These are phyloP conservation scores for Morus bassanus DNA, from an alignment of 2,797 vertebrate genomes.

Conservation along the genomic window DNA sequence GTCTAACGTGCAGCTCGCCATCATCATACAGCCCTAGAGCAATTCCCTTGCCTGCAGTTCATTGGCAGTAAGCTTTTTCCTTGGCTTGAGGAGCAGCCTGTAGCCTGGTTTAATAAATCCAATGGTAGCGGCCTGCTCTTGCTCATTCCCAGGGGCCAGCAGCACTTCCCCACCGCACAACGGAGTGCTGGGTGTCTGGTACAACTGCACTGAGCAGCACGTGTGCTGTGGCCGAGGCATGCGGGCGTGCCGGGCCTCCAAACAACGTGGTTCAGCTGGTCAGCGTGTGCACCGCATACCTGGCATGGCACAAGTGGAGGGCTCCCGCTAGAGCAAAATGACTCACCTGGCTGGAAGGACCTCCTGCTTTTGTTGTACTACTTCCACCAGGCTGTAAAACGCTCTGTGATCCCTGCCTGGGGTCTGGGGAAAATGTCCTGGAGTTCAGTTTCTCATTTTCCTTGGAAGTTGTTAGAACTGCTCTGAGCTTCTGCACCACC, in stretches of 20 bases:
- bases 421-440: not conserved
- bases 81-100: not conserved
- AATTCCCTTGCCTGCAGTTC: not conserved
- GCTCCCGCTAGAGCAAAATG: not conserved
- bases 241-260: rapidly evolving
- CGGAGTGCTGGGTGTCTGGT: rapidly evolving
- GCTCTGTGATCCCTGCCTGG: not conserved
- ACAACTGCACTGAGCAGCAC: rapidly evolving
- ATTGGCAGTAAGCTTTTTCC: not conserved
- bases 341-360: not conserved
- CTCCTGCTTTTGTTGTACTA: not conserved
- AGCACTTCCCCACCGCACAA: rapidly evolving
- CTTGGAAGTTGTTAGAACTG: not conserved
- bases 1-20: rapidly evolving
- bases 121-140: not conserved
- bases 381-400: not conserved
- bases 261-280: rapidly evolving
- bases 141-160: not conserved
- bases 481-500: not conserved
- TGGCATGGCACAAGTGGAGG: rapidly evolving
- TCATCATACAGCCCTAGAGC: not conserved
- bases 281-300: rapidly evolving
- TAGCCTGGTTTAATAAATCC: not conserved
- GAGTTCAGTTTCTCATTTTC: not conserved
- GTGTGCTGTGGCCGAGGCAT: not conserved